Base-by-base conservation (phyloP, 2,888 invertebrate species). In the Antheraea assamensis region DNA sequence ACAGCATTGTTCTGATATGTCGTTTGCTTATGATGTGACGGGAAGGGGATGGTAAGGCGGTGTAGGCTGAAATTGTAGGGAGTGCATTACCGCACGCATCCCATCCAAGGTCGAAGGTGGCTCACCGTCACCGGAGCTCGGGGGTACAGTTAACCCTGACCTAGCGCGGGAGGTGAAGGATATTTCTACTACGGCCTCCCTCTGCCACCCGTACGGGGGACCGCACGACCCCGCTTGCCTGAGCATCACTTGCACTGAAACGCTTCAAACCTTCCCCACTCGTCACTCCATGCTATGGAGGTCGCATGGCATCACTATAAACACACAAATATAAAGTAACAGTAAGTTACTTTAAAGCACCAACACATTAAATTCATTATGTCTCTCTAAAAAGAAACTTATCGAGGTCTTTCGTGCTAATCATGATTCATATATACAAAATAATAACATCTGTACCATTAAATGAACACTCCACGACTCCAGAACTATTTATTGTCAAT, bases 91-190 rank as follows among this genome's bases (percentile, higher is more conserved):
- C 83, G 79, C 83, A 84, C 87, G 86, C 87, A 87, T 83, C 83
- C 87, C 83, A 87, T 81, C 84, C 92, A 95, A 94, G 93, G 95
- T 93, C 94, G 94, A 90, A 91, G 93, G 90, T 89, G 88, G 92
- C 88, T 90, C 88, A 86, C 88, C 89, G 91, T 89, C 89, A 87
- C 87, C 87, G 87, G 84, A 80, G 89, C 90, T 86, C 90, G 92
- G 92, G 94, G 93, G 93, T 85, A 89, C 91, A 82, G 90, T 92
- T 94, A 93, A 93, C 94, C 94, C 94, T 94, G 94, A 94, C 94
- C 94, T 92, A 92, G 92, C 91, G 87, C 84, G 89, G 89, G 88
- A 85, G 94, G 92, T 92, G 93, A 92, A 93, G 92, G 93, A 93
- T 93, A 90, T 91, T 92, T 89, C 93, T 93, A 92, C 92, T 91